Percentiles rank a stretch among this genome's conserved stretches.
Evolutionary conservation across 1,140 invertebrate genomes (phyloP).

Genomic region (Hirudo medicinalis): DNA sequence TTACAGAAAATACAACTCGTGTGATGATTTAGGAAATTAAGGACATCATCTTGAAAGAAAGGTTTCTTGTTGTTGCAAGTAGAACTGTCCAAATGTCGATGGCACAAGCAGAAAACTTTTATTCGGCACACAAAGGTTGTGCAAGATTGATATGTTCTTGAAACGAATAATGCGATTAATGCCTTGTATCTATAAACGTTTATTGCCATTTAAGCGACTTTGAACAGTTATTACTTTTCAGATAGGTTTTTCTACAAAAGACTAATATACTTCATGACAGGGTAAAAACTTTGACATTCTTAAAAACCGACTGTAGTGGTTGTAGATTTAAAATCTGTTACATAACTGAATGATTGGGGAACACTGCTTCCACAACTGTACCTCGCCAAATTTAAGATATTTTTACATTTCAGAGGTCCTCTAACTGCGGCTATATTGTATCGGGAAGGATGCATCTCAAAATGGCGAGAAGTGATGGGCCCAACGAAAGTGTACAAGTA

Average conservation of each 20-base stretch:
- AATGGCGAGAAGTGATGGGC: conserved; percentile 70
- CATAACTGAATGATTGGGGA: not conserved
- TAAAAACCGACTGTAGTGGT: not conserved
- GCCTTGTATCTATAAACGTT: not conserved
- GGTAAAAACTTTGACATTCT: conserved; percentile 43
- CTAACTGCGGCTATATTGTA: conserved; percentile 64
- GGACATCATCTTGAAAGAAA: conserved; percentile 53
- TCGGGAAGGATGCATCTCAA: conserved; percentile 56
- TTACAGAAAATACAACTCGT: not conserved
- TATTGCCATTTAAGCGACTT: not conserved
- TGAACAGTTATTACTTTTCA: conserved; percentile 25
- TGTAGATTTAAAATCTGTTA: too few species aligned
- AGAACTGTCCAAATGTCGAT: conserved; percentile 51
- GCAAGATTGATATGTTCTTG: conserved; percentile 4
- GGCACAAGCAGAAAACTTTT: conserved; percentile 60
- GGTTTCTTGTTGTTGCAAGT: conserved; percentile 61
- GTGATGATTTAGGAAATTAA: conserved; percentile 6
- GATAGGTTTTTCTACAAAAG: conserved; percentile 74
- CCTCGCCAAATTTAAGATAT: not conserved
- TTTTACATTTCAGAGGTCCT: conserved; percentile 52
- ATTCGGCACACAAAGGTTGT: conserved; percentile 60
- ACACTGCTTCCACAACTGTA: not conserved
- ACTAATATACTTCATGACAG: conserved; percentile 68
- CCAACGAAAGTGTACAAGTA: conserved; percentile 62
- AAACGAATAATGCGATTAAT: not conserved